These are phyloP conservation scores for Pseudococcus jackbeardsleyi DNA, from an alignment of 2,888 invertebrate species.

Conservation along the genomic window DNA sequence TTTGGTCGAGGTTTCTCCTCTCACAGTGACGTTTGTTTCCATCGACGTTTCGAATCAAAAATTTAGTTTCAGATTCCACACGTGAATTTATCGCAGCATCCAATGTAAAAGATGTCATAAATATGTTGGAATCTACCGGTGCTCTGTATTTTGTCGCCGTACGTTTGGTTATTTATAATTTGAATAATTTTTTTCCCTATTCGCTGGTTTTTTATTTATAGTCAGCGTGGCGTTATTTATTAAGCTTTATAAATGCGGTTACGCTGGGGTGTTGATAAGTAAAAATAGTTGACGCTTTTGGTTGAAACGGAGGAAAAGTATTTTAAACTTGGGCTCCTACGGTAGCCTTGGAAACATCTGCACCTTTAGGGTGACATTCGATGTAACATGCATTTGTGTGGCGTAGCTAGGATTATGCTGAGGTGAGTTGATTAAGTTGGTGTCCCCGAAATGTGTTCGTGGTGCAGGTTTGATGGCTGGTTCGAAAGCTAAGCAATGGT, in stretches of 20 bases:
- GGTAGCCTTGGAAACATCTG: conserved; percentile 28
- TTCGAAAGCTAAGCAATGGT: too few species aligned
- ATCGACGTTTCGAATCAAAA: not conserved
- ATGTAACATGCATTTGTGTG: not conserved
- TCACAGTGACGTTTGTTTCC: not conserved
- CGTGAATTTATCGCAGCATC: not conserved
- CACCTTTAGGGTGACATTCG: conserved; percentile 30
- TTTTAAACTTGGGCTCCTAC: conserved; percentile 21
- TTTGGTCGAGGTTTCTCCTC: not conserved
- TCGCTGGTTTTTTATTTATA: conserved; percentile 41
- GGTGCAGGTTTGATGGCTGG: not conserved
- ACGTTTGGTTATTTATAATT: conserved; percentile 27
- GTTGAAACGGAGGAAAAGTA: conserved; percentile 32
- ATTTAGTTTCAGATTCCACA: not conserved
- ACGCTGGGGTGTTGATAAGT: conserved; percentile 42
- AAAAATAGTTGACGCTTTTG: conserved; percentile 45
- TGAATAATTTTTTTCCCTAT: conserved; percentile 7
- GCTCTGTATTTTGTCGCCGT: not conserved
- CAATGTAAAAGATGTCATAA: conserved; percentile 1
- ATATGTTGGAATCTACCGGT: not conserved
- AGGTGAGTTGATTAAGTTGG: conserved; percentile 40
- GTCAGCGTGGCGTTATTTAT: conserved; percentile 34
- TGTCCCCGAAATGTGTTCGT: not conserved
- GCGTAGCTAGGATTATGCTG: not conserved
- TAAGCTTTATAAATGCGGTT: conserved; percentile 34